A percentile compares a stretch with the other conserved stretches of the same genome.
Conservation (phyloP, 2,113 vertebrate species). For the Bagarius yarrelli region DNA sequence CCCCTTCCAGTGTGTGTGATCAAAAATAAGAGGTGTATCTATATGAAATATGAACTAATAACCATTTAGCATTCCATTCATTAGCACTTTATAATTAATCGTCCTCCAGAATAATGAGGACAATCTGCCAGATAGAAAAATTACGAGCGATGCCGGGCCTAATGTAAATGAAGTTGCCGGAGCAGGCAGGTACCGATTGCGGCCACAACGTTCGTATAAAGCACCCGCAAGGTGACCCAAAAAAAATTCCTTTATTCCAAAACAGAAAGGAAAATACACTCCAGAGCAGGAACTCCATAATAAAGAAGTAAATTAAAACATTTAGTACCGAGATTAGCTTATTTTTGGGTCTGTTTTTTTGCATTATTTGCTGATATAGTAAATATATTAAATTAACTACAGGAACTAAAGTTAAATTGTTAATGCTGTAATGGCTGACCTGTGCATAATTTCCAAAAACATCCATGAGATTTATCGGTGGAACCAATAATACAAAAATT, state of each 20-base stretch:
- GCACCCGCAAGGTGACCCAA: neutral
- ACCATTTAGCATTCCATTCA: neutral
- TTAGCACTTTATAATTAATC: constrained; percentile 36
- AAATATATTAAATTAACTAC: no score
- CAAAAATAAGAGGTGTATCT: constrained; percentile 7
- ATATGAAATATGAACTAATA: constrained; percentile 15
- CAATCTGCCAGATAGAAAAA: constrained; percentile 38
- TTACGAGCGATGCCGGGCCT: constrained; percentile 14
- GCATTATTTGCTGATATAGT: no score
- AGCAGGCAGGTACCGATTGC: constrained; percentile 36
- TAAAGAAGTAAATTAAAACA: neutral
- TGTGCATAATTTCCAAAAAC: no score
- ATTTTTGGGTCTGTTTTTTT: neutral
- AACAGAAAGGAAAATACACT: constrained; percentile 4
- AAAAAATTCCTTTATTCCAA: neutral
- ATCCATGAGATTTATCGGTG: no score
- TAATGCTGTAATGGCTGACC: no score
- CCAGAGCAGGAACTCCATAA: neutral
- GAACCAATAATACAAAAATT: no score
- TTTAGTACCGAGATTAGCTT: neutral
- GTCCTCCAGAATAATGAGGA: constrained; percentile 45
- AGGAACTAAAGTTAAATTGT: no score
- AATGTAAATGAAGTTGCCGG: constrained; percentile 50
- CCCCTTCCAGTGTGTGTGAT: neutral
- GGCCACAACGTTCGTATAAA: constrained; percentile 24